Percentiles rank a stretch among this genome's conserved stretches.
These are phyloP conservation scores for Anhinga anhinga DNA, from an alignment of 2,113 vertebrate genomes.

Conservation along the genomic window DNA sequence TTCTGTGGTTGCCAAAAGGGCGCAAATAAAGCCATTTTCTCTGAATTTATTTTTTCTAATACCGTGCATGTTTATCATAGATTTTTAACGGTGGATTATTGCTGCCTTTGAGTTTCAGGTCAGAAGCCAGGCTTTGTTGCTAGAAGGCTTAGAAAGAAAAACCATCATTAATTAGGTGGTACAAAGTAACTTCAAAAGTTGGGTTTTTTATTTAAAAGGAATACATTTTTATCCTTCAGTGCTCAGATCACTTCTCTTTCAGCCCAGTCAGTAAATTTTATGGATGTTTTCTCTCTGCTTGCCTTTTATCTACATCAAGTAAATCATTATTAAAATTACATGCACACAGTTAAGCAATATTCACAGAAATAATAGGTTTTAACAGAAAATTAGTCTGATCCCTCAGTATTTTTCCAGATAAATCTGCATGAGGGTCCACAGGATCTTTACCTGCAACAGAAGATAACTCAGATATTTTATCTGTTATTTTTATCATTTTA, in stretches of 20 bases:
- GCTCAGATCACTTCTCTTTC: fast-evolving
- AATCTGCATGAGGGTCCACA: neutral
- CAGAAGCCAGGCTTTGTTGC: neutral
- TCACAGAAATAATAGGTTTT: neutral
- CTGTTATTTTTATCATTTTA: neutral
- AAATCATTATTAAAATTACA: neutral
- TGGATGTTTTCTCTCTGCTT: neutral
- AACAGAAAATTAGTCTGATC: neutral
- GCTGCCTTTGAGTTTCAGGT: neutral
- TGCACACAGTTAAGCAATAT: fast-evolving
- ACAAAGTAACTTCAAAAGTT: neutral
- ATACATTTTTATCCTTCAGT: neutral
- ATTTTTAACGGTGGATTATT: neutral
- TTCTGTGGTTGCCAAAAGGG: neutral
- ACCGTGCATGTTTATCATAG: neutral
- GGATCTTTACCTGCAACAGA: neutral
- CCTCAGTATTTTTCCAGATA: neutral
- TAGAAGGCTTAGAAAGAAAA: constrained; percentile 29
- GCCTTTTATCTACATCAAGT: neutral
- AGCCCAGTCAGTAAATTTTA: neutral
- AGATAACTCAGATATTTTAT: neutral
- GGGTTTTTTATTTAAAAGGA: neutral
- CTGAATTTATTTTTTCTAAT: neutral
- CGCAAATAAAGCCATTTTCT: neutral
- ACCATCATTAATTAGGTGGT: neutral